These are phyloP conservation scores for Agrotis segetum DNA, from an alignment of 2,888 invertebrate genomes.

Conservation along the genomic window DNA sequence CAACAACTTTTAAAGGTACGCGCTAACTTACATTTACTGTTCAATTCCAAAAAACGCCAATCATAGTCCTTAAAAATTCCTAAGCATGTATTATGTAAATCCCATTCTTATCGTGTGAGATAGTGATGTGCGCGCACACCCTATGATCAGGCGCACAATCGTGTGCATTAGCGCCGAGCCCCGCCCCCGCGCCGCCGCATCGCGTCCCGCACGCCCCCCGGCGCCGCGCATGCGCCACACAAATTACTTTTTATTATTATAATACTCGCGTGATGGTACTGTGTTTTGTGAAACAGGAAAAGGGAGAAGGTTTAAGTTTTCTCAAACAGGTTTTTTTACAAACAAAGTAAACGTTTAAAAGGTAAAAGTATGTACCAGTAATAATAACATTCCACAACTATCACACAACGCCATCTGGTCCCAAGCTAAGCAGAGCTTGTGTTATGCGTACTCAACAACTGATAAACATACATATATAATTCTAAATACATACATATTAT, in stretches of 20 bases:
- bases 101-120: constrained; percentile 31
- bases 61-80: neutral
- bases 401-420: too few species aligned
- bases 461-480: too few species aligned
- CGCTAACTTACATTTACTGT: too few species aligned
- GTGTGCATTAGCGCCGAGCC: constrained; percentile 71
- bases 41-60: neutral
- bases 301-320: constrained; percentile 29
- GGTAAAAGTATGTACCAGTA: too few species aligned
- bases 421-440: too few species aligned
- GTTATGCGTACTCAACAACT: too few species aligned
- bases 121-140: constrained; percentile 64
- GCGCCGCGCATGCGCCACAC: constrained; percentile 65
- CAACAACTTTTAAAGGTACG: too few species aligned
- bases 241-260: constrained; percentile 70
- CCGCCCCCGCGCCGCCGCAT: constrained; percentile 41
- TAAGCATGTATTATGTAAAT: constrained; percentile 14
- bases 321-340: too few species aligned
- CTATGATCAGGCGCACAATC: constrained; percentile 73
- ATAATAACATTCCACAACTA: too few species aligned
- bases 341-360: too few species aligned
- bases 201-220: constrained; percentile 52
- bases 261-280: constrained; percentile 63
- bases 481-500: too few species aligned
- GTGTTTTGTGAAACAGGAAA: neutral